These are phyloP conservation scores for Thamnaconus septentrionalis DNA, from an alignment of 2,113 vertebrate species.

Conservation along the genomic window DNA sequence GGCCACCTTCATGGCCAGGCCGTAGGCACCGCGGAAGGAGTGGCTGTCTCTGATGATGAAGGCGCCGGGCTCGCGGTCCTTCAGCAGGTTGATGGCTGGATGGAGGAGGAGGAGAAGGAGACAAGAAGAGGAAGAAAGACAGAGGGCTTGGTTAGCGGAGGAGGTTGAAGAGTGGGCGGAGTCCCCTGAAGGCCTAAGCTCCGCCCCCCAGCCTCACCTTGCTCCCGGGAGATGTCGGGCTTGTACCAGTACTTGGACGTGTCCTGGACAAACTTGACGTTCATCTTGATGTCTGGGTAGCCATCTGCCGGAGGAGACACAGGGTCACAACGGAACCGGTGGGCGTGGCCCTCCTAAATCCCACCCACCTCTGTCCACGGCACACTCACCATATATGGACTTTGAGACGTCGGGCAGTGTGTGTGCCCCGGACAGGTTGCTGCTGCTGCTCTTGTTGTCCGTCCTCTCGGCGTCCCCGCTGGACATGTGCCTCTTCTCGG, in stretches of 20 bases:
- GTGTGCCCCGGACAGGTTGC: slow-evolving; percentile 80
- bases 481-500: slow-evolving; percentile 86
- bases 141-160: too few species aligned
- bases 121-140: not conserved
- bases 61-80: slow-evolving; percentile 91
- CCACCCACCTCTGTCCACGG: too few species aligned
- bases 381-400: slow-evolving; percentile 86
- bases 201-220: slow-evolving; percentile 76
- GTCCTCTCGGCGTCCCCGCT: slow-evolving; percentile 82
- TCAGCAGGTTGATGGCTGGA: slow-evolving; percentile 89
- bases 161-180: too few species aligned
- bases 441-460: slow-evolving; percentile 82
- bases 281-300: slow-evolving; percentile 91
- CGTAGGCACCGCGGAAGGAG: slow-evolving; percentile 95
- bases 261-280: slow-evolving; percentile 97
- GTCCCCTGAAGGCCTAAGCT: too few species aligned
- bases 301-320: slow-evolving; percentile 75
- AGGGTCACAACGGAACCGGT: not conserved
- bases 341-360: too few species aligned
- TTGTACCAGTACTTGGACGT: slow-evolving; percentile 99
- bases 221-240: slow-evolving; percentile 94
- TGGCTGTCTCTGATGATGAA: slow-evolving; percentile 97
- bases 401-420: slow-evolving; percentile 86
- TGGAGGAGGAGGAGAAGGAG: not conserved
- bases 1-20: slow-evolving; percentile 96